phyloP scores from a whole-genome alignment of 1,140 invertebrate genomes.

The Acromyrmex charruanus region DNA sequence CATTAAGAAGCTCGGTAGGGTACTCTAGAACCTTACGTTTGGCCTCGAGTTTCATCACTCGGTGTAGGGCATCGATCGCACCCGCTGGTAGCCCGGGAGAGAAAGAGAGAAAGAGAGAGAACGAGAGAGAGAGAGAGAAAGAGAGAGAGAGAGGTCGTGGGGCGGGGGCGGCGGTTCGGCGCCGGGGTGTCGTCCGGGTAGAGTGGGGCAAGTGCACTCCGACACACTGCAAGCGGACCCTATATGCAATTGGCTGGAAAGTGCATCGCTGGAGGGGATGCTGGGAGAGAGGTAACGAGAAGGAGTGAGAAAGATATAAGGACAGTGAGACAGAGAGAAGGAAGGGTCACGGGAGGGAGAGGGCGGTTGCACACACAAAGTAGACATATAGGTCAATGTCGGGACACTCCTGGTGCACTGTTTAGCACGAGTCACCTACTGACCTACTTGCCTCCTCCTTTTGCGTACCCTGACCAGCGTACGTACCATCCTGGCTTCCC shows the following conservation, averaged over 20 bases:
- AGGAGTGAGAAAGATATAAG: constrained; percentile 68
- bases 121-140: neutral
- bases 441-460: constrained; percentile 77
- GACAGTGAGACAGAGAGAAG: constrained; percentile 34
- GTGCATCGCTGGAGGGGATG: constrained; percentile 70
- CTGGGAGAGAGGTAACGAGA: constrained; percentile 43
- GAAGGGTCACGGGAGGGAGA: constrained; percentile 62
- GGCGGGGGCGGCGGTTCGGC: constrained; percentile 63
- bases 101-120: neutral
- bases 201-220: constrained; percentile 73
- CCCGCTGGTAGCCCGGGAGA: constrained; percentile 2
- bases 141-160: neutral
- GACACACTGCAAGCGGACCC: constrained; percentile 67
- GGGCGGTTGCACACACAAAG: constrained; percentile 70
- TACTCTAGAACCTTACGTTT: constrained; percentile 30
- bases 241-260: constrained; percentile 77
- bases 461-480: constrained; percentile 73
- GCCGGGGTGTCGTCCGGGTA: constrained; percentile 66
- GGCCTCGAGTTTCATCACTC: constrained; percentile 43
- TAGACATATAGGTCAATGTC: constrained; percentile 81
- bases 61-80: constrained; percentile 70
- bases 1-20: constrained; percentile 35
- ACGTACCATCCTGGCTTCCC: constrained; percentile 39
- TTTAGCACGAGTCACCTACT: constrained; percentile 80
- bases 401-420: constrained; percentile 76